Evolutionary conservation across 2,113 vertebrate species (phyloP), one percentile per base, ranked within the genome.

Genomic region (Pseudopodoces humilis): DNA sequence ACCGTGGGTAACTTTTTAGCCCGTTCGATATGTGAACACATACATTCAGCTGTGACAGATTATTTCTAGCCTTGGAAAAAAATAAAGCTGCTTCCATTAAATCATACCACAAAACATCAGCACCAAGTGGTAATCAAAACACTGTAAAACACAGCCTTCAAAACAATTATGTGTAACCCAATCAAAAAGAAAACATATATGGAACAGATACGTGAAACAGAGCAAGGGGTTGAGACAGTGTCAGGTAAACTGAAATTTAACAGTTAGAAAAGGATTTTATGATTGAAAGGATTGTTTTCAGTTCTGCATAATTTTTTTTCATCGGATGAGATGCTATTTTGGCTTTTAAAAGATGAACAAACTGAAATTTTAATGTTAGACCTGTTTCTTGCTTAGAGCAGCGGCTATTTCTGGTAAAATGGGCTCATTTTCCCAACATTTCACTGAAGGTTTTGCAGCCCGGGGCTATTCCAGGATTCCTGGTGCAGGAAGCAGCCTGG

Each of bases 1-100:
- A 89, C 92, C 90, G 7, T 16, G 82, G 78, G 90, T 88, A 96
- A 94, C 84, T 95, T 94, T 93, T 95, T 64, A 89, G 95, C 49
- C 52, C 3, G 18, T 86, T 92, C 96, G 92, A 91, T 84, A 92
- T 44, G 70, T 75, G 95, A 93, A 89, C 64, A 64, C 59, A 39
- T 35, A 84, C 59, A 16, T 76, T 95, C 44, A 2, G 64, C 86
- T 53, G 81, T 85, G 89, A 67, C 71, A 62, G 90, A 91, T 92
- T 76, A 85, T 93, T 88, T 69, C 64, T n/a, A 64, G 69, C 76
- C 62, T 77, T 28, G 41, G 49, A 52, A 80, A 91, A 79, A 74
- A 71, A 37, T 43, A 44, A 65, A 72, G 59, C 91, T 90, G 56
- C 88, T 90, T 39, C 79, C 85, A 83, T 90, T 80, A 88, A 95